Conservation (phyloP, 2,797 vertebrate genomes). For the Syngnathus rostellatus region DNA sequence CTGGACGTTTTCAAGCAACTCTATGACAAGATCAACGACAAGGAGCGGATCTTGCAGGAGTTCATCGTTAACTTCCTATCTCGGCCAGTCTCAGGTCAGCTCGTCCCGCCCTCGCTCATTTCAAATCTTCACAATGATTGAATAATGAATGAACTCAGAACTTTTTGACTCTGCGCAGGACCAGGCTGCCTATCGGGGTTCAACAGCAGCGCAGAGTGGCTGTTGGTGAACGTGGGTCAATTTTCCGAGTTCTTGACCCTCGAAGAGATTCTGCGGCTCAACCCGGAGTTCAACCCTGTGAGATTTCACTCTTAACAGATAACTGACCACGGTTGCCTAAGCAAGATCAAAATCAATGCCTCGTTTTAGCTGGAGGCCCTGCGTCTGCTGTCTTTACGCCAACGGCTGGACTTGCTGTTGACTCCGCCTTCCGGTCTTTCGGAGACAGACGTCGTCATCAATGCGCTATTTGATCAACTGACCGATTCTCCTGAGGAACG, state of each 20-base stretch:
- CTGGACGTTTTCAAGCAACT: constrained; percentile 37
- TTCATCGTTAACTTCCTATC: constrained; percentile 52
- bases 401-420: constrained; percentile 52
- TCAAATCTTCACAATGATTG: neutral
- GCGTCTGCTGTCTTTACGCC: constrained; percentile 39
- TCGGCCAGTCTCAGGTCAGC: constrained; percentile 38
- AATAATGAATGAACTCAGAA: neutral
- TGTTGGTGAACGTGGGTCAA: constrained; percentile 48
- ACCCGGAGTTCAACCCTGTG: constrained; percentile 54
- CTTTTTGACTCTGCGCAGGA: constrained; percentile 26
- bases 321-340: neutral
- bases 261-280: constrained; percentile 40
- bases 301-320: neutral
- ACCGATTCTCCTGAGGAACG: constrained; percentile 7
- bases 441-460: constrained; percentile 38
- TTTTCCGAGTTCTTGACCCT: constrained; percentile 48
- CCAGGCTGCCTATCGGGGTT: constrained; percentile 35
- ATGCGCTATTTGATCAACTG: constrained; percentile 47
- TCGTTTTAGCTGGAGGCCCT: constrained; percentile 48
- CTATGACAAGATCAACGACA: constrained; percentile 22
- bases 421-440: constrained; percentile 19
- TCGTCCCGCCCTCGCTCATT: neutral
- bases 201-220: constrained; percentile 49
- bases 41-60: constrained; percentile 25
- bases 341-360: neutral